Base-by-base conservation (phyloP, 2,888 invertebrate genomes). In the Thymelicus acteon region DNA sequence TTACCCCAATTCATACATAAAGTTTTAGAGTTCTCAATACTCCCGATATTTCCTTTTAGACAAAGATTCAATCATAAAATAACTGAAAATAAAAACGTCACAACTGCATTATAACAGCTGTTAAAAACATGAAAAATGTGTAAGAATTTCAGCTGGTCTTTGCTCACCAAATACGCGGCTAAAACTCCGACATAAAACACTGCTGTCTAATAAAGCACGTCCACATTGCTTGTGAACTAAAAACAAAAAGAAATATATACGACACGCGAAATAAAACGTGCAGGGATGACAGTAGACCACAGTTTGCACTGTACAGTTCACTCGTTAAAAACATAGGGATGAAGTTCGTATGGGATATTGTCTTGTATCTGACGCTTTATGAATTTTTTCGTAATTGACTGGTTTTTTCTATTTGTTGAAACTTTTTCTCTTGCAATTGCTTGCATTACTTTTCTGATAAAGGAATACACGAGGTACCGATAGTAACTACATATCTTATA, bases 181-280 rank as follows among this genome's bases (percentile, higher is more conserved):
- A 57, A 57, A 57, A 57, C 57, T 57, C 37, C 57, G 37, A 6
- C 24, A 7, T 57, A 57, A 57, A 57, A 52, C 19, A 57, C 57
- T 54, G 54, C 54, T 54, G 54, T 54, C 54, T 24, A 54, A 54
- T 54, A 54, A 24, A 54, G 54, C 54, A 54, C 54, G 24, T 54
- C 24, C 54, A 24, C 54, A 24, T 52, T 19, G 49, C 49, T 10
- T 54, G 54, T 24, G 52, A 12, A 54, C 54, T 54, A 24, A 54
- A 40, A 54, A 54, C 19, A 54, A 54, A 54, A 24, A 12, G 24
- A 24, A 54, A 49, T 15, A 49, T 49, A 49, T 2, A 54, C 24
- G 54, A 54, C 24, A 54, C 24, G 54, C 12, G 54, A 24, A 49
- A 54, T 12, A 54, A 54, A 54, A 54, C 54, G 54, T 54, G 12